A percentile compares a stretch with the other conserved stretches of the same genome.
These are phyloP conservation scores for Pseudochaenichthys georgianus DNA, from an alignment of 2,797 vertebrate genomes.

Conservation along the genomic window DNA sequence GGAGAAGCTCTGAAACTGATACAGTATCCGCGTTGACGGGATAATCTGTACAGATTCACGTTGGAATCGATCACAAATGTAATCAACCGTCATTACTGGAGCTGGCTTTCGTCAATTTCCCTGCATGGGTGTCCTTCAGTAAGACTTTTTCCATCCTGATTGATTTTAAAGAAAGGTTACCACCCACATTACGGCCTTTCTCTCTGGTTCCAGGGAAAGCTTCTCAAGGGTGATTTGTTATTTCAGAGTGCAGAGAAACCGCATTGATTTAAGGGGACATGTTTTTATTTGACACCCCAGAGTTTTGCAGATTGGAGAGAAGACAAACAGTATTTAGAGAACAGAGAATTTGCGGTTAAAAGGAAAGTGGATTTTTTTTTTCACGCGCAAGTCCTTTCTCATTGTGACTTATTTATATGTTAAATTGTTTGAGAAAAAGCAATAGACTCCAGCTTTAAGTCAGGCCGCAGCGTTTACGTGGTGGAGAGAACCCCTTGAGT, in stretches of 20 bases:
- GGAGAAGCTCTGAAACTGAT: slow-evolving; percentile 53
- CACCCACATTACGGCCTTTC: slow-evolving; percentile 9
- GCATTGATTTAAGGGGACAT: slow-evolving; percentile 18
- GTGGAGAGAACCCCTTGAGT: slow-evolving; percentile 46
- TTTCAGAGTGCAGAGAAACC: slow-evolving; percentile 33
- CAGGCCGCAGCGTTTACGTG: slow-evolving; percentile 36
- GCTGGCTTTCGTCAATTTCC: slow-evolving; percentile 24
- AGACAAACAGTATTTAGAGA: slow-evolving; percentile 20
- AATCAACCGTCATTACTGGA: slow-evolving; percentile 35
- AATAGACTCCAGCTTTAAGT: slow-evolving; percentile 59
- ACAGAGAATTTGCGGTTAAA: slow-evolving; percentile 21
- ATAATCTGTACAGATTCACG: slow-evolving; percentile 76
- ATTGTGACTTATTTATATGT: slow-evolving; percentile 56
- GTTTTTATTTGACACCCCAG: slow-evolving; percentile 36
- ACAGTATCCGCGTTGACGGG: slow-evolving; percentile 69
- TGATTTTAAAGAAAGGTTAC: slow-evolving; percentile 24
- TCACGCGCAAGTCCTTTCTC: slow-evolving; percentile 19
- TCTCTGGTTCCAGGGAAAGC: slow-evolving; percentile 17
- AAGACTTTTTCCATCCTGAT: slow-evolving; percentile 2
- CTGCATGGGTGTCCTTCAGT: slow-evolving; percentile 10
- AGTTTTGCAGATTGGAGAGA: not conserved
- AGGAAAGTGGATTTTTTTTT: not conserved
- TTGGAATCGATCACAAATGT: slow-evolving; percentile 43
- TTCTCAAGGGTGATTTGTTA: slow-evolving; percentile 20
- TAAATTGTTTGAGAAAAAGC: slow-evolving; percentile 58